Percentiles rank a stretch among this genome's conserved stretches.
These are phyloP conservation scores for Trogon melanurus DNA, from an alignment of 2,113 vertebrate genomes.

Conservation along the genomic window DNA sequence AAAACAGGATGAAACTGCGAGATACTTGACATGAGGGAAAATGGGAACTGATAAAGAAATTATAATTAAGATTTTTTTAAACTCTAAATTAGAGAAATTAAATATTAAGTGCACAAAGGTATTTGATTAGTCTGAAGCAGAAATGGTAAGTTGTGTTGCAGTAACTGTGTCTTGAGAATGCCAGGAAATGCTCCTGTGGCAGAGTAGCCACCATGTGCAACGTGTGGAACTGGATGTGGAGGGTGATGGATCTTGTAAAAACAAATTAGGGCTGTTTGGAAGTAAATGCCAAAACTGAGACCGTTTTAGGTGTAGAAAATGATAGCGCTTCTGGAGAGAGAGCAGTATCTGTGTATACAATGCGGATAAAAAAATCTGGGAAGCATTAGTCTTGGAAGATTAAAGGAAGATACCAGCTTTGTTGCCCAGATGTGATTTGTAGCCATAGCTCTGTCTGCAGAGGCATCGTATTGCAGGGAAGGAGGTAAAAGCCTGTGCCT, in stretches of 20 bases:
- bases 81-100: not conserved
- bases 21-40: not conserved
- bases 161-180: not conserved
- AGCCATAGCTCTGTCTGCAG: not conserved
- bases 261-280: not conserved
- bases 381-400: not conserved
- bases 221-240: not conserved
- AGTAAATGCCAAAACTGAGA: not conserved
- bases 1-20: not conserved
- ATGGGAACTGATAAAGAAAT: not conserved
- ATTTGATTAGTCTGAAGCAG: not conserved
- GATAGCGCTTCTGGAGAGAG: not conserved
- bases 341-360: not conserved
- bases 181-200: not conserved
- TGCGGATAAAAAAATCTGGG: not conserved
- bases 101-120: not conserved
- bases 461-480: not conserved
- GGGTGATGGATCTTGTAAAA: not conserved
- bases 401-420: constrained; percentile 6
- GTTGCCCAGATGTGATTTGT: not conserved
- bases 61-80: not conserved
- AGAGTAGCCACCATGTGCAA: not conserved
- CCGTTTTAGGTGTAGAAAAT: not conserved
- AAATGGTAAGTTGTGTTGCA: not conserved
- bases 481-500: not conserved